A percentile compares a stretch with the other conserved stretches of the same genome.
Evolutionary conservation across 2,888 invertebrate species (phyloP).

Genomic region (Tortrix viridana): DNA sequence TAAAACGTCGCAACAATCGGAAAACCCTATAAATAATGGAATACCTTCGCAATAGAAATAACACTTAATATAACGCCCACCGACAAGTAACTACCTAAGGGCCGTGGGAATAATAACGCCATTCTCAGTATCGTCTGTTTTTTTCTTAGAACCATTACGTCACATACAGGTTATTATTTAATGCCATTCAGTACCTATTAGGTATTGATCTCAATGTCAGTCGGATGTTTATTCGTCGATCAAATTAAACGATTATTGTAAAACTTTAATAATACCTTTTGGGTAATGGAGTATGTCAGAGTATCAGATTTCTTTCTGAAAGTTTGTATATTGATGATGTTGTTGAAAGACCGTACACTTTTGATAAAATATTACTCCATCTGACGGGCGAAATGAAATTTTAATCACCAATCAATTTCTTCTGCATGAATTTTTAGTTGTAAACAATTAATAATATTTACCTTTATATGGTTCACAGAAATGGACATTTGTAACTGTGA

Average conservation of each 20-base stretch:
- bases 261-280: constrained; percentile 3
- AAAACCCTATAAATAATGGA: constrained; percentile 39
- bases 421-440: constrained; percentile 8
- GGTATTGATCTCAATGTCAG: constrained; percentile 44
- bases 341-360: constrained; percentile 11
- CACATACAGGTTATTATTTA: constrained; percentile 40
- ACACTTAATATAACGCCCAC: constrained; percentile 29
- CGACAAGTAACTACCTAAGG: constrained; percentile 42
- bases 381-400: not conserved
- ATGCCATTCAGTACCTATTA: constrained; percentile 31
- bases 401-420: constrained; percentile 24
- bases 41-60: constrained; percentile 26
- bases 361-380: constrained; percentile 20
- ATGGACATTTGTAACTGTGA: constrained; percentile 9
- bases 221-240: constrained; percentile 17
- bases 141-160: constrained; percentile 55
- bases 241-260: constrained; percentile 9
- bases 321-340: constrained; percentile 11
- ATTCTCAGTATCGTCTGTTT: constrained; percentile 53
- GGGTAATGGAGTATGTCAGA: not conserved
- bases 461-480: constrained; percentile 4
- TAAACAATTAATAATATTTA: constrained; percentile 6
- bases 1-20: constrained; percentile 9
- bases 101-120: constrained; percentile 59
- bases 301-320: not conserved